phyloP scores from a whole-genome alignment of 2,888 invertebrate species.

The Girardia tigrina region DNA sequence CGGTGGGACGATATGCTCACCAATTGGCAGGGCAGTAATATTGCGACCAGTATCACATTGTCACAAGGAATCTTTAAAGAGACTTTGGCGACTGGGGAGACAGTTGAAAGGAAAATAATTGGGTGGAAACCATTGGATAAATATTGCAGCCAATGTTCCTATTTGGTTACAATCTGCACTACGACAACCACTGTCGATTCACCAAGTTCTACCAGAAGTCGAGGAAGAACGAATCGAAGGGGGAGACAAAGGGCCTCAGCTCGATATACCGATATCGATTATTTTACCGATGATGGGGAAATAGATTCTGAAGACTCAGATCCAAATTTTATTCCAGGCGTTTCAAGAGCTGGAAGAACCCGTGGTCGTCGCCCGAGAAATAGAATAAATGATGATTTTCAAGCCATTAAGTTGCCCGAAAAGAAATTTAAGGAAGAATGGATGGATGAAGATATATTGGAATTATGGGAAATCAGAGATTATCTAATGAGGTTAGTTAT shows the following conservation, averaged over 20 bases:
- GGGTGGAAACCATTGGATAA: constrained; percentile 17
- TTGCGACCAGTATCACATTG: neutral
- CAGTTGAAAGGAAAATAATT: neutral
- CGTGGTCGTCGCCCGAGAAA: neutral
- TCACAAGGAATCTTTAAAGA: constrained; percentile 1
- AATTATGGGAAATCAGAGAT: constrained; percentile 3
- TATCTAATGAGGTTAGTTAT: neutral
- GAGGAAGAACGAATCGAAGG: neutral
- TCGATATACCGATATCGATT: neutral
- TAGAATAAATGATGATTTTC: neutral
- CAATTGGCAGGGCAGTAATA: neutral
- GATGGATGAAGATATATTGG: neutral
- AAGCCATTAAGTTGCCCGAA: neutral
- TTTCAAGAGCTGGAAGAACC: neutral
- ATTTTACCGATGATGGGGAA: constrained; percentile 3
- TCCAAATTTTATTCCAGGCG: neutral
- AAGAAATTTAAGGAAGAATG: neutral
- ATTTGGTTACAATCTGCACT: neutral
- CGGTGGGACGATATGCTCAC: constrained; percentile 5
- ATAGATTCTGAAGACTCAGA: constrained; percentile 5
- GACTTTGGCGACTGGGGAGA: neutral
- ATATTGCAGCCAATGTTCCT: neutral
- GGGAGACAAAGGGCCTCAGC: neutral
- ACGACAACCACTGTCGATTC: neutral
- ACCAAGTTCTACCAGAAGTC: neutral